Evolutionary conservation across 2,888 invertebrate genomes (phyloP), one percentile per base, ranked within the genome.

Genomic region (Unio pictorum): DNA sequence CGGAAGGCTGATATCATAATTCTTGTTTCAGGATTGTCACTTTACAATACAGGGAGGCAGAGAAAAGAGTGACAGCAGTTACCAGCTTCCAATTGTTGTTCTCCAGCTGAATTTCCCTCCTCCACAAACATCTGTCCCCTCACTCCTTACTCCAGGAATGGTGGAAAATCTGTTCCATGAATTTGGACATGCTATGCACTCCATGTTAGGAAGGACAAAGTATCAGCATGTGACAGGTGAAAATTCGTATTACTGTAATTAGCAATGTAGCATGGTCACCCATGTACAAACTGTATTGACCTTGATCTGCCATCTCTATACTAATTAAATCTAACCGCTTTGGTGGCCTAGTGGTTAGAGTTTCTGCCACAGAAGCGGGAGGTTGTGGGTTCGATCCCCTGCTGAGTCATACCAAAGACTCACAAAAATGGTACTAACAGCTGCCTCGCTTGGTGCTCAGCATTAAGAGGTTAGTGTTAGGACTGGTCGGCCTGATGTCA

Each of bases 101-200:
- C 92, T 99, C 61, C 96, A 97, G 95, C 90, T 98, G 70, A 97
- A 96, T 74, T 92, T 98, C 68, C 93, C 94, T 61, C 92, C 94
- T 55, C 95, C 95, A 0, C 93, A 93, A 78, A 93, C 93, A 93
- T 95, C 95, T 1, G 72, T 75, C 6, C 90, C 90, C 0, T 94
- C 95, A 61, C 91, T 98, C 66, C 92, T 99, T 68, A 93, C 94
- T 34, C 95, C 96, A 0, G 93, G 93, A 26, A 94, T 95, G 86
- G 95, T 98, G 15, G 98, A 99, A 90, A 99, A 98, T 91, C 92
- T 99, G 78, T 99, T 99, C 91, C 99, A 99, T 90, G 99, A 99
- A 92, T 94, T 97, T 94, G 99, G 99, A 0, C 99, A 99, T 91
- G 99, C 99, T 23, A 94, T 99, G 93, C 99, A 99, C 91, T 98